A percentile compares a stretch with the other conserved stretches of the same genome.
phyloP scores from a whole-genome alignment of 2,888 invertebrate species.

The Nemapogon koenigi region DNA sequence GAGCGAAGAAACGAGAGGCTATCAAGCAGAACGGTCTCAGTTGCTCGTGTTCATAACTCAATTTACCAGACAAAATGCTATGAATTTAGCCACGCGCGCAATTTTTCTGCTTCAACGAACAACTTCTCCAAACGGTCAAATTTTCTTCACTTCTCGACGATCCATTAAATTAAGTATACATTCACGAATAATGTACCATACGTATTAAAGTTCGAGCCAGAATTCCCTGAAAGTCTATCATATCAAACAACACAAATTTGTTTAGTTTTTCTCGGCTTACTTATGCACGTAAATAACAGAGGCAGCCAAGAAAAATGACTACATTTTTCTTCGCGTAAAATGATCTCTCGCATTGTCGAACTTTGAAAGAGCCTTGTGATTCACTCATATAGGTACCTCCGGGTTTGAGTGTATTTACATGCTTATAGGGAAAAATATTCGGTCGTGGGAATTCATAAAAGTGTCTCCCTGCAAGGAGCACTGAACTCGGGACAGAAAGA shows the following conservation, averaged over 20 bases:
- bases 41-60: conserved; percentile 9
- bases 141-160: conserved; percentile 5
- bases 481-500: conserved; percentile 20
- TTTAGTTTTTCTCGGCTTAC: not conserved
- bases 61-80: conserved; percentile 10
- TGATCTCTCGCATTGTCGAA: conserved; percentile 37
- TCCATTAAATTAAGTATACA: conserved; percentile 4
- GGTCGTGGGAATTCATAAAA: conserved; percentile 26
- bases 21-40: conserved; percentile 7
- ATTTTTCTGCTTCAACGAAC: conserved; percentile 8
- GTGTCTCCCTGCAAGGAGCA: conserved; percentile 21
- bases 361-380: conserved; percentile 31
- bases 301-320: conserved; percentile 29
- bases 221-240: too few species aligned
- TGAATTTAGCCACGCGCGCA: conserved; percentile 8
- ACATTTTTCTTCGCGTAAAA: conserved; percentile 39
- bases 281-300: conserved; percentile 24
- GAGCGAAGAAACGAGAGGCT: too few species aligned
- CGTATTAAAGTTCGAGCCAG: too few species aligned
- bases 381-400: conserved; percentile 23
- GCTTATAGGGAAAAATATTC: conserved; percentile 29
- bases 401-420: conserved; percentile 31
- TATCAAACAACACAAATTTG: too few species aligned
- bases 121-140: conserved; percentile 1
- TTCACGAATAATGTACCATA: not conserved